A percentile compares a stretch with the other conserved stretches of the same genome.
Evolutionary conservation across 2,888 invertebrate genomes (phyloP).

Genomic region (Aplocera efformata): DNA sequence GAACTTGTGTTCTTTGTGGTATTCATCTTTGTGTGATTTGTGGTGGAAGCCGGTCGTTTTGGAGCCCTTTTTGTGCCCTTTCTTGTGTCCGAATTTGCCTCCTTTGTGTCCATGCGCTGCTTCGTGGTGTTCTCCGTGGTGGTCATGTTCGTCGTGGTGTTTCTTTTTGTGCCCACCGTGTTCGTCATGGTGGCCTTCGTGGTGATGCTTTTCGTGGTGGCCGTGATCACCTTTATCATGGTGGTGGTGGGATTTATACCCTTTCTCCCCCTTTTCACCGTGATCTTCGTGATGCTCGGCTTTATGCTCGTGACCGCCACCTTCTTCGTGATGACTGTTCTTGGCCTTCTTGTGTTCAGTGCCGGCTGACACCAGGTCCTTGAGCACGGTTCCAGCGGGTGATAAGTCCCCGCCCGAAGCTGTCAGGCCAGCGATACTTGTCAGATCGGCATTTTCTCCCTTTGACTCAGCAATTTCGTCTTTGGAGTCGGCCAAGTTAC

Average conservation of each 20-base stretch:
- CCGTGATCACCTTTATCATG: slow-evolving; percentile 90
- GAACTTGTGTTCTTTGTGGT: slow-evolving; percentile 92
- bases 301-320: slow-evolving; percentile 86
- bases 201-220: slow-evolving; percentile 88
- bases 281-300: slow-evolving; percentile 84
- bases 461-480: slow-evolving; percentile 43
- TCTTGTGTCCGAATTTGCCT: slow-evolving; percentile 89
- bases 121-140: slow-evolving; percentile 89
- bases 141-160: slow-evolving; percentile 87
- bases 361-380: slow-evolving; percentile 73
- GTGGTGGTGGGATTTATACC: slow-evolving; percentile 87
- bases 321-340: slow-evolving; percentile 80
- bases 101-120: slow-evolving; percentile 89
- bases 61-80: slow-evolving; percentile 91
- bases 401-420: slow-evolving; percentile 37
- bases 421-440: slow-evolving; percentile 27
- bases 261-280: slow-evolving; percentile 89
- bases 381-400: slow-evolving; percentile 28
- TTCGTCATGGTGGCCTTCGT: slow-evolving; percentile 87
- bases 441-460: slow-evolving; percentile 38
- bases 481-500: slow-evolving; percentile 51
- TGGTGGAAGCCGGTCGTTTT: slow-evolving; percentile 92
- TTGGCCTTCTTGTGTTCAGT: slow-evolving; percentile 71
- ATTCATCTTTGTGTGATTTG: slow-evolving; percentile 93
- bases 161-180: slow-evolving; percentile 90